Evolutionary conservation across 1,140 invertebrate genomes (phyloP).

Genomic region (Glossosoma conforme): DNA sequence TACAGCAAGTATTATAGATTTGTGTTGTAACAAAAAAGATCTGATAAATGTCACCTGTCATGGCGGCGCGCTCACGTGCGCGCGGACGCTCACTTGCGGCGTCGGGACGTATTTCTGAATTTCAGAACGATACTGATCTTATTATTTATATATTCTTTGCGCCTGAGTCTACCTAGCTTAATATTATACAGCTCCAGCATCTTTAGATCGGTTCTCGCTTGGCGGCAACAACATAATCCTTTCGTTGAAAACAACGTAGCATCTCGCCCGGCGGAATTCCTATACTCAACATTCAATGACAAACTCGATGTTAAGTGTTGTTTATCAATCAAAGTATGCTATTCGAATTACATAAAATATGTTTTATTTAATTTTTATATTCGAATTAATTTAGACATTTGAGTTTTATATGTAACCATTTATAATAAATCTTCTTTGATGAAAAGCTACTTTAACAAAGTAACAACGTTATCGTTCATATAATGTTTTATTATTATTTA

Average conservation of each 20-base stretch:
- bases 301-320: too few species aligned
- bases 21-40: conserved; percentile 8
- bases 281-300: too few species aligned
- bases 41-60: conserved; percentile 22
- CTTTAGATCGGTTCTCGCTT: conserved; percentile 14
- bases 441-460: too few species aligned
- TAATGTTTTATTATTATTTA: too few species aligned
- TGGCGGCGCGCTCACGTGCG: not conserved
- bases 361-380: too few species aligned
- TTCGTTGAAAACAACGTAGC: conserved; percentile 7
- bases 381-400: too few species aligned
- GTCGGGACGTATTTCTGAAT: conserved; percentile 16
- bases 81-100: conserved; percentile 18
- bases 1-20: conserved; percentile 4
- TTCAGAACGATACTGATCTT: conserved; percentile 18
- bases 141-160: conserved; percentile 16
- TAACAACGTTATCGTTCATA: too few species aligned
- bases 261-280: too few species aligned
- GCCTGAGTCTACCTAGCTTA: conserved; percentile 20
- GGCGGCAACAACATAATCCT: conserved; percentile 13
- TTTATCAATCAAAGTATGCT: too few species aligned
- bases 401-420: too few species aligned
- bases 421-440: too few species aligned
- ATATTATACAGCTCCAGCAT: conserved; percentile 29
- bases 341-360: too few species aligned